These are phyloP conservation scores for Cololabis saira DNA, from an alignment of 2,113 vertebrate species.

Conservation along the genomic window DNA sequence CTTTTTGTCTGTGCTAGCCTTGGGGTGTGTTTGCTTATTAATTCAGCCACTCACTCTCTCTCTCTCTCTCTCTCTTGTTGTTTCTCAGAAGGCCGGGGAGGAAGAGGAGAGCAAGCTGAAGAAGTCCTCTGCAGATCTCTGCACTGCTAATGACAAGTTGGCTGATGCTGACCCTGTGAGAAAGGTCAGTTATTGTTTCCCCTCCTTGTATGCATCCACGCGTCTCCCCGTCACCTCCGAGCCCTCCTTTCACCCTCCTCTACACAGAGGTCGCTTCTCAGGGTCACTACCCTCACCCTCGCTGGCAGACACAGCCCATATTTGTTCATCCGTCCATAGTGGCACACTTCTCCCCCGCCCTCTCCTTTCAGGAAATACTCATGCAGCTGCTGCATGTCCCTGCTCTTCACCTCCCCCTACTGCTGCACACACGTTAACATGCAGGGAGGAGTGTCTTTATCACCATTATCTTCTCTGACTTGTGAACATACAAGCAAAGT, in stretches of 20 bases:
- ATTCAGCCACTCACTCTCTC: slow-evolving; percentile 1
- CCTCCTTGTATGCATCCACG: slow-evolving; percentile 1
- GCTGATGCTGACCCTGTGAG: slow-evolving; percentile 59
- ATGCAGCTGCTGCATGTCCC: slow-evolving; percentile 20
- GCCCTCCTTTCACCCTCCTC: slow-evolving; percentile 11
- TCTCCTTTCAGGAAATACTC: slow-evolving; percentile 38
- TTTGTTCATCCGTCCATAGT: slow-evolving; percentile 43
- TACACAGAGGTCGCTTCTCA: slow-evolving; percentile 52
- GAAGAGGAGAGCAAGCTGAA: slow-evolving; percentile 74
- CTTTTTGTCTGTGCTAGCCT: background rate
- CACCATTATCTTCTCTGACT: slow-evolving; percentile 51
- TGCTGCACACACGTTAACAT: slow-evolving; percentile 17
- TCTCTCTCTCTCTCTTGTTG: background rate
- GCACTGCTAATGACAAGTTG: slow-evolving; percentile 69
- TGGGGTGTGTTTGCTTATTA: slow-evolving; percentile 1
- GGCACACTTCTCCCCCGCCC: slow-evolving; percentile 39
- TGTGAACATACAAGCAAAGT: background rate
- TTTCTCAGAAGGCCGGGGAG: slow-evolving; percentile 72
- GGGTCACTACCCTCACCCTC: slow-evolving; percentile 42
- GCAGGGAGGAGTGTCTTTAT: slow-evolving; percentile 40
- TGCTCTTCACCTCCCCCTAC: slow-evolving; percentile 3
- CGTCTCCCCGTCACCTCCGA: slow-evolving; percentile 21
- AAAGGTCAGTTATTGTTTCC: slow-evolving; percentile 68
- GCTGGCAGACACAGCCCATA: slow-evolving; percentile 20
- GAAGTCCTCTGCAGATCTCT: slow-evolving; percentile 67